These are phyloP conservation scores for Cydia pomonella DNA, from an alignment of 1,140 invertebrate species.

Conservation along the genomic window DNA sequence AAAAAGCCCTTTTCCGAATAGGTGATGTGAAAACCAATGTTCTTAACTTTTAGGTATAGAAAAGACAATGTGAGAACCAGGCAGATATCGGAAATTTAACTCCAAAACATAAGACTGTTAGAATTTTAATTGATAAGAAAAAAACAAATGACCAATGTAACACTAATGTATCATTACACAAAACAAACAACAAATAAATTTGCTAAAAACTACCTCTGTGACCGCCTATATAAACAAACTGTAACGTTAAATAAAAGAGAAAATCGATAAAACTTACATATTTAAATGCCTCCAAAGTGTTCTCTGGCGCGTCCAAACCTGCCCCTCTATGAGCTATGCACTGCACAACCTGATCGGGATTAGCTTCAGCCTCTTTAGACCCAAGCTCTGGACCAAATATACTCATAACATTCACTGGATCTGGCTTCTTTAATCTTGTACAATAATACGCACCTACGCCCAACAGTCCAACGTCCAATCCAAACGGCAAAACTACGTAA, in stretches of 20 bases:
- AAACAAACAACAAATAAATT: background rate
- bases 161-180: no score
- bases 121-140: no score
- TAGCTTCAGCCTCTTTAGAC: constrained; percentile 52
- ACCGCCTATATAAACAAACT: background rate
- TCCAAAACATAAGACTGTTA: no score
- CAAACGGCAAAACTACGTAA: constrained; percentile 66
- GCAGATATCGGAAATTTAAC: no score
- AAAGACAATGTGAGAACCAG: no score
- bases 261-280: constrained; percentile 80
- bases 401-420: constrained; percentile 54
- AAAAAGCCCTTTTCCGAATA: no score
- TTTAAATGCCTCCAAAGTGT: constrained; percentile 86
- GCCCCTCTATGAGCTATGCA: constrained; percentile 86
- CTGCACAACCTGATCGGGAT: constrained; percentile 61
- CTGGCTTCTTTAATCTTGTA: constrained; percentile 60
- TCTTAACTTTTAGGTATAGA: no score
- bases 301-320: constrained; percentile 87
- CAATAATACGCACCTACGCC: constrained; percentile 64
- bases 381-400: constrained; percentile 66
- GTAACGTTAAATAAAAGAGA: background rate
- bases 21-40: no score
- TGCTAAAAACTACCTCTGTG: background rate
- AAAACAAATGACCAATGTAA: no score
- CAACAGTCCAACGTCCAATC: constrained; percentile 63